A percentile compares a stretch with the other conserved stretches of the same genome.
Evolutionary conservation across 2,797 vertebrate genomes (phyloP).

Genomic region (Microctenopoma stevenorrisi): DNA sequence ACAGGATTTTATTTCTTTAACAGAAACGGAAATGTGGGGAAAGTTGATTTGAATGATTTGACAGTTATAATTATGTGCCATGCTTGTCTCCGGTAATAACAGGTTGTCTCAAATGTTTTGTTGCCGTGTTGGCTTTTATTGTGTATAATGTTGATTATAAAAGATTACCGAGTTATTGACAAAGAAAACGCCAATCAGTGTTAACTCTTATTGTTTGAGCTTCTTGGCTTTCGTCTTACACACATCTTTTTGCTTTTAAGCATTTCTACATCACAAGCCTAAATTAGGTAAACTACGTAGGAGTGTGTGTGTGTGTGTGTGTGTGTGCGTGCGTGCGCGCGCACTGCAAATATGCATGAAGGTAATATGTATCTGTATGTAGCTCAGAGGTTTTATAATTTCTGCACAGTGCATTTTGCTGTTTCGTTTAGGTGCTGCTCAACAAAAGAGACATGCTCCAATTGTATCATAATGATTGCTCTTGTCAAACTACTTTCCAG

Average conservation of each 20-base stretch:
- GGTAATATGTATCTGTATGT: slow-evolving; percentile 10
- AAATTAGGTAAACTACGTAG: slow-evolving; percentile 37
- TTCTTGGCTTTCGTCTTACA: slow-evolving; percentile 21
- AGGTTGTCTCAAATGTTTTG: slow-evolving; percentile 47
- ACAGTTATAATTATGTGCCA: slow-evolving; percentile 39
- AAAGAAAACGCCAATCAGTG: slow-evolving; percentile 50
- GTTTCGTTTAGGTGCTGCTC: too few species aligned
- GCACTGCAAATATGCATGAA: not conserved
- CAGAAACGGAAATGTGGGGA: slow-evolving; percentile 7
- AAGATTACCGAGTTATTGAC: slow-evolving; percentile 40
- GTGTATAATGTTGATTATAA: slow-evolving; percentile 47
- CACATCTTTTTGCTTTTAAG: slow-evolving; percentile 13
- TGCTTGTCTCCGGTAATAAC: slow-evolving; percentile 43
- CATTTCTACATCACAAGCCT: not conserved
- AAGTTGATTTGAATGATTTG: slow-evolving; percentile 44
- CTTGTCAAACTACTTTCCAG: not conserved
- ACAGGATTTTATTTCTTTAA: slow-evolving; percentile 27
- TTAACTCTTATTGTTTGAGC: slow-evolving; percentile 31
- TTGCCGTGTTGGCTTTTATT: slow-evolving; percentile 56
- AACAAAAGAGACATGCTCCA: not conserved
- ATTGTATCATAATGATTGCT: not conserved
- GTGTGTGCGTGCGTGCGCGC: slow-evolving; percentile 15
- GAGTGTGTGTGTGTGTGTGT: slow-evolving; percentile 21
- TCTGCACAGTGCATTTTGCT: too few species aligned
- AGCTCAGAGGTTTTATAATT: slow-evolving; percentile 13